phyloP scores from a whole-genome alignment of 2,888 invertebrate genomes.

The Lacanobia wlatinum region DNA sequence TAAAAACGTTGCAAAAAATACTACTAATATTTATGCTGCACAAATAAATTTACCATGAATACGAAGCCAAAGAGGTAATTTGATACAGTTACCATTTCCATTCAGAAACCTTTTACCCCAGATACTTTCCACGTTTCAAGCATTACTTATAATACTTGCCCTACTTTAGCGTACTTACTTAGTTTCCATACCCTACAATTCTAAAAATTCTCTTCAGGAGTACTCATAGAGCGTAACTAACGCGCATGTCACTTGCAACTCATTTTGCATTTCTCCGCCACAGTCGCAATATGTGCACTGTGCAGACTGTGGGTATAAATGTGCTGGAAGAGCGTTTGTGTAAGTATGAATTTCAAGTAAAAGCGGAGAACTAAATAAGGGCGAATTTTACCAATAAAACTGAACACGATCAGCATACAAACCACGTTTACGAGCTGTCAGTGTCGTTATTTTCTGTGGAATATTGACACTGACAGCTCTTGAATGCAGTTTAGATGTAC shows the following conservation, averaged over 20 bases:
- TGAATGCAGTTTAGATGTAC: too few relatives aligned
- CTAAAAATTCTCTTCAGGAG: constrained; percentile 65
- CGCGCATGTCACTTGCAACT: constrained; percentile 78
- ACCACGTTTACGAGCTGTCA: too few relatives aligned
- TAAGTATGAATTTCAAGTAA: not conserved
- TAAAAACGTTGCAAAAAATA: not conserved
- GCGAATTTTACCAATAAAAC: too few relatives aligned
- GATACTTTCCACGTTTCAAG: constrained; percentile 15
- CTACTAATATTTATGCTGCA: not conserved
- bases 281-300: constrained; percentile 68
- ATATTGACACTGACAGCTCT: too few relatives aligned
- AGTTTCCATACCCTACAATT: constrained; percentile 35
- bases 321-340: constrained; percentile 40
- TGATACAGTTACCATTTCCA: constrained; percentile 21
- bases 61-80: constrained; percentile 14
- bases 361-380: not conserved
- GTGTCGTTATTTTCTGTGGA: too few relatives aligned
- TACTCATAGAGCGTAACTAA: constrained; percentile 62
- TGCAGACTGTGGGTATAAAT: constrained; percentile 32
- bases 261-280: constrained; percentile 78
- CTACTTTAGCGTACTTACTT: constrained; percentile 25
- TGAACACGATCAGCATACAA: too few relatives aligned
- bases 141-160: constrained; percentile 24
- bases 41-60: not conserved
- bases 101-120: constrained; percentile 34